phyloP scores from a whole-genome alignment of 2,888 invertebrate species.

The Adineta ricciae region DNA sequence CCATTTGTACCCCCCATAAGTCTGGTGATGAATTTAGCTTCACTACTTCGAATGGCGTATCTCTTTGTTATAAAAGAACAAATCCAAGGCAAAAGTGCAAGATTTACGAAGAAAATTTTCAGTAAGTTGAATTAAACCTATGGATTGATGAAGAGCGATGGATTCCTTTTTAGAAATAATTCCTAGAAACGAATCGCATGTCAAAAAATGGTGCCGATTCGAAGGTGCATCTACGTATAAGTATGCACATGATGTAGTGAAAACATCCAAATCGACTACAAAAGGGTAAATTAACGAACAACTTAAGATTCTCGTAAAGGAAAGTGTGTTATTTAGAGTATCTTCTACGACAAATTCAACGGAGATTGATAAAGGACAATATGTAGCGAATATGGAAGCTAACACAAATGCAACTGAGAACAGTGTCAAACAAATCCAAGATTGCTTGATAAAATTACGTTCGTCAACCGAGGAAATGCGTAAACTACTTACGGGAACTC shows the following conservation, averaged over 20 bases:
- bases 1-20: not conserved
- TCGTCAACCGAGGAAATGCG: not conserved
- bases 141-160: too few species aligned
- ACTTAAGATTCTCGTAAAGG: not conserved
- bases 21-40: not conserved
- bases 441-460: not conserved
- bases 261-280: not conserved
- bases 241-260: not conserved
- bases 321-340: not conserved
- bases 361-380: not conserved
- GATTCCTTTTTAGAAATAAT: not conserved
- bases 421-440: not conserved
- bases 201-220: not conserved
- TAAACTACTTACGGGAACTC: too few species aligned
- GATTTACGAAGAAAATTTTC: not conserved
- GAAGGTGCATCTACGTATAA: not conserved
- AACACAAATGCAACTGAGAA: not conserved
- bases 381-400: not conserved
- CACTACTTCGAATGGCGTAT: too few species aligned
- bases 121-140: not conserved
- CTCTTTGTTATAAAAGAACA: not conserved
- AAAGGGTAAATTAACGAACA: not conserved
- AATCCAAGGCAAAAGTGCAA: too few species aligned
- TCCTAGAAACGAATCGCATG: not conserved
- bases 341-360: not conserved